Conservation (phyloP, 2,113 vertebrate genomes). For the Dissostichus mawsoni region DNA sequence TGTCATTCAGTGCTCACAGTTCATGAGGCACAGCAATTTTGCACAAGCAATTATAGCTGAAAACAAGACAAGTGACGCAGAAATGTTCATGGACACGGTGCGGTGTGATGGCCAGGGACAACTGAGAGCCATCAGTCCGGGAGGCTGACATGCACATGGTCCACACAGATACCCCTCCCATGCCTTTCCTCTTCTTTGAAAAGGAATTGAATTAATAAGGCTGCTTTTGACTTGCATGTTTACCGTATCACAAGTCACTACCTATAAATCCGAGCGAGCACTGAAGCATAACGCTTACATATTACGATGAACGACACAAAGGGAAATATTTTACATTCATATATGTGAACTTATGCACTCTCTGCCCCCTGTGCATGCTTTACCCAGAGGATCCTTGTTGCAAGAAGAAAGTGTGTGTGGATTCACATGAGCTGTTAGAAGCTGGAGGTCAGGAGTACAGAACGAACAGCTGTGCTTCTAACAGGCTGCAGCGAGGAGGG, state of each 20-base stretch:
- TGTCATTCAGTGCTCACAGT: constrained; percentile 18
- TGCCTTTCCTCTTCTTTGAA: constrained; percentile 18
- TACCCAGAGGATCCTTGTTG: background rate
- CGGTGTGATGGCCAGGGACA: constrained; percentile 26
- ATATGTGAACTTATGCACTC: background rate
- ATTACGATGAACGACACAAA: constrained; percentile 1
- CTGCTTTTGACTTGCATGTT: constrained; percentile 11
- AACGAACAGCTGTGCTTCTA: constrained; percentile 59
- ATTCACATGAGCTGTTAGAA: constrained; percentile 25
- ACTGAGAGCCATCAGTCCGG: constrained; percentile 12
- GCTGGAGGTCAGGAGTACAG: constrained; percentile 46
- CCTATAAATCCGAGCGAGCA: background rate
- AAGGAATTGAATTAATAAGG: constrained; percentile 49
- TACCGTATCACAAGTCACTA: constrained; percentile 11
- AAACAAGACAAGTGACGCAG: constrained; percentile 6
- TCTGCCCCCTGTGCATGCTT: background rate
- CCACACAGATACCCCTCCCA: background rate
- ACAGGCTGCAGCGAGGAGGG: constrained; percentile 31
- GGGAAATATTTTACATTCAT: background rate
- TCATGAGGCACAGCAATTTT: constrained; percentile 23
- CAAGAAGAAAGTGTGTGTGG: constrained; percentile 27
- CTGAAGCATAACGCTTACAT: background rate
- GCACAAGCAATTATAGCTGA: constrained; percentile 17
- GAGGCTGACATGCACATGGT: constrained; percentile 19
- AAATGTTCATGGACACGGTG: background rate